Base-by-base conservation (phyloP, 2,888 invertebrate genomes). In the Lucinisca nassula region DNA sequence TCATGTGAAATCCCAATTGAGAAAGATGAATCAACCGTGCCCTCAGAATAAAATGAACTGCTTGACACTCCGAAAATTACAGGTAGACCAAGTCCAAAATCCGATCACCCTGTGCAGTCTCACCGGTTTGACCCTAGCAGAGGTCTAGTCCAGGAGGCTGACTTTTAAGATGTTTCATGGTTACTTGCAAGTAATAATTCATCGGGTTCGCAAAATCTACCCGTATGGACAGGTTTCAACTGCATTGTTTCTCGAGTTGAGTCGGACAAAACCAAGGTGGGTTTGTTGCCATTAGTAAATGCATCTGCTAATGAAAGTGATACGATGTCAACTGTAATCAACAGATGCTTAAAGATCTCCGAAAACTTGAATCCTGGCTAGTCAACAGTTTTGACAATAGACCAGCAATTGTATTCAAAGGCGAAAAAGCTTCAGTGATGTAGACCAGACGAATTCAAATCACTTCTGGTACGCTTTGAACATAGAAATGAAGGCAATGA, bases 1-100 rank as follows among this genome's bases (percentile, higher is more conserved):
- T n/a, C 55, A 55, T 55, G 55, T 55, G 55, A 55, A n/a, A 55
- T 55, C 55, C 55, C 55, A 55, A 55, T 55, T 55, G 55, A n/a
- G 55, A 55, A 55, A 55, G 55, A 55, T n/a, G 21, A 55, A 55
- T 55, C 55, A n/a, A 55, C 55, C 4, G 55, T 55, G 55, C 55
- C 55, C 24, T 12, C 55, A 12, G 55, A 55, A 55, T 55, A 12
- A 55, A 55, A 55, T 55, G 55, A 55, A n/a, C 55, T 55, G 55
- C 55, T 55, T 55, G 55, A 55, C 21, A n/a, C 55, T 55, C 55
- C 55, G 6, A 55, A 55, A 55, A 55, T 55, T n/a, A 55, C 55
- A n/a, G 55, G 55, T n/a, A 12, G 55, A n/a, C 55, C 55, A n/a
- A n/a, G 55, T 55, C 55, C 55, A 55, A 55, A 55, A 55, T 55